These are phyloP conservation scores for Stenotaenia linearis DNA, from an alignment of 2,888 invertebrate species.

Conservation along the genomic window DNA sequence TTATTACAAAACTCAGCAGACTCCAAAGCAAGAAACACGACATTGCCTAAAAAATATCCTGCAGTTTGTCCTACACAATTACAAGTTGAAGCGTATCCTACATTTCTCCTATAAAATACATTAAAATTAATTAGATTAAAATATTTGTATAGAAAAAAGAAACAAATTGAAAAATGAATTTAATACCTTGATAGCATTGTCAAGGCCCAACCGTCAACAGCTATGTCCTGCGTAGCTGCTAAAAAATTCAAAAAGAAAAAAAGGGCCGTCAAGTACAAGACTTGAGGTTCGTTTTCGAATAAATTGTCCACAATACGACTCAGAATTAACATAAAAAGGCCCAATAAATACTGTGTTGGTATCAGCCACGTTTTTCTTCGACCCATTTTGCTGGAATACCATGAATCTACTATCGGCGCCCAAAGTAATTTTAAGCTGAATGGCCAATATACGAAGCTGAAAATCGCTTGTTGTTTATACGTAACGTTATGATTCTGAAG, in stretches of 20 bases:
- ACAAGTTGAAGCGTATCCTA: slow-evolving; percentile 97
- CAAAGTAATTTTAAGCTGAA: slow-evolving; percentile 83
- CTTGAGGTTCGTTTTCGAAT: slow-evolving; percentile 61
- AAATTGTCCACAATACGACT: slow-evolving; percentile 69
- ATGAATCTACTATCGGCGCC: slow-evolving; percentile 96
- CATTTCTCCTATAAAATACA: slow-evolving; percentile 65
- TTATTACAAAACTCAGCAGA: slow-evolving; percentile 93
- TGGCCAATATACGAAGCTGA: slow-evolving; percentile 70
- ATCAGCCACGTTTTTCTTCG: slow-evolving; percentile 84
- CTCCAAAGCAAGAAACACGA: slow-evolving; percentile 91
- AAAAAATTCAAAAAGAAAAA: slow-evolving; percentile 92
- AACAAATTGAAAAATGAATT: too few relatives aligned
- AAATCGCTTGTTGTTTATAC: slow-evolving; percentile 79
- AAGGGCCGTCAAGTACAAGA: slow-evolving; percentile 69
- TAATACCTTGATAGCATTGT: slow-evolving; percentile 97
- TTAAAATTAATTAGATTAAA: background rate
- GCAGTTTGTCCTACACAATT: slow-evolving; percentile 98
- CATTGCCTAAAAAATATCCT: slow-evolving; percentile 94
- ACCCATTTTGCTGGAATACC: slow-evolving; percentile 77
- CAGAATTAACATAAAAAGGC: slow-evolving; percentile 79
- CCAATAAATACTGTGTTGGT: slow-evolving; percentile 83
- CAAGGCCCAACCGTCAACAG: slow-evolving; percentile 99
- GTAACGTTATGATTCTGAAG: slow-evolving; percentile 86
- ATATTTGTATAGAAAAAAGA: background rate
- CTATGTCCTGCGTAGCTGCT: slow-evolving; percentile 98